Evolutionary conservation across 2,113 vertebrate genomes (phyloP).

Genomic region (Silurus asotus): DNA sequence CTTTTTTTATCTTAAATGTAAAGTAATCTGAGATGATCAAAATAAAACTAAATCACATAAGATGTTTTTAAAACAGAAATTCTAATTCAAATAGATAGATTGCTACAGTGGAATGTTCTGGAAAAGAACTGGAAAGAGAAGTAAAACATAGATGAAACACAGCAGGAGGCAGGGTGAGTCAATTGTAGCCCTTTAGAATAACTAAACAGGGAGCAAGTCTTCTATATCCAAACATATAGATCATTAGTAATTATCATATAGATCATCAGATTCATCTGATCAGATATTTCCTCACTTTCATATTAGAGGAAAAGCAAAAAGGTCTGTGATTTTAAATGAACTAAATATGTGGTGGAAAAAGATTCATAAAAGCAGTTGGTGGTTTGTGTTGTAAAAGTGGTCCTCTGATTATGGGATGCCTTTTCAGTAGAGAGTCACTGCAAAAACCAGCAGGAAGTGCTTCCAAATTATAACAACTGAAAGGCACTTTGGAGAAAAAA

Average conservation of each 20-base stretch:
- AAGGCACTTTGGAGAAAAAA: conserved; percentile 6
- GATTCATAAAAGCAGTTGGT: background rate
- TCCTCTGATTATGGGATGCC: background rate
- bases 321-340: background rate
- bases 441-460: background rate
- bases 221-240: background rate
- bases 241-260: too few species aligned
- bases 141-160: conserved; percentile 4
- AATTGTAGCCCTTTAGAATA: conserved; percentile 4
- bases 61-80: background rate
- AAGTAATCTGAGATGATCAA: background rate
- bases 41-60: background rate
- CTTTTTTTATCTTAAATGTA: background rate
- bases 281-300: background rate
- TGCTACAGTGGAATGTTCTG: background rate
- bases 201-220: conserved; percentile 3
- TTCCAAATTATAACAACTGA: background rate
- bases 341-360: background rate
- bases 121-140: background rate
- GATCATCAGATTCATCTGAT: background rate
- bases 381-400: background rate
- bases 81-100: background rate
- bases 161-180: conserved; percentile 10
- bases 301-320: background rate
- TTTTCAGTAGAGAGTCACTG: background rate